These are phyloP conservation scores for Tychaedon coryphoeus DNA, from an alignment of 2,113 vertebrate species.

Conservation along the genomic window DNA sequence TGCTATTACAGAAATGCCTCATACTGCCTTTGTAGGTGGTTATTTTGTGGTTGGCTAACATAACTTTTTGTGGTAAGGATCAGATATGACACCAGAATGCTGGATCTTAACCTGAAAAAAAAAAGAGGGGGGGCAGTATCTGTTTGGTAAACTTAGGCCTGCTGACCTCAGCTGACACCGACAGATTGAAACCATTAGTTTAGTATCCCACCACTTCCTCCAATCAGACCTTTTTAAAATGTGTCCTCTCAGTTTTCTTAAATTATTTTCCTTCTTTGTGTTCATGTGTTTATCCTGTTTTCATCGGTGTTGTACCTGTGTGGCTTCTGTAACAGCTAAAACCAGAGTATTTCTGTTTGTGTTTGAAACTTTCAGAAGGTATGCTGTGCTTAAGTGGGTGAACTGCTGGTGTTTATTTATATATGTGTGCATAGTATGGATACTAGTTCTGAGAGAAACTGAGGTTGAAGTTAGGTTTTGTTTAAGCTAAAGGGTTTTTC, in stretches of 20 bases:
- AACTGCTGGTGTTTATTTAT: background rate
- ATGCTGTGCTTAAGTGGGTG: background rate
- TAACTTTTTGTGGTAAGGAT: background rate
- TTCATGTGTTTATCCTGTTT: background rate
- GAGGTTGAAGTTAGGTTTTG: background rate
- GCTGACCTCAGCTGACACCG: constrained; percentile 21
- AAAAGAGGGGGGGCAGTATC: background rate
- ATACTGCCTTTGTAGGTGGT: background rate
- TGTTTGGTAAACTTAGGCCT: background rate
- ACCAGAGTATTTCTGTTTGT: background rate
- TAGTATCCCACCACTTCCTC: background rate
- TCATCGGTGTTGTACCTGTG: background rate
- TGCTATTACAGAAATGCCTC: background rate
- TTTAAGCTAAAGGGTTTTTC: background rate
- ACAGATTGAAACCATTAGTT: background rate
- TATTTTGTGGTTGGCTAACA: constrained; percentile 39
- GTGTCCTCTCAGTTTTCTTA: background rate
- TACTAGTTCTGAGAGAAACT: background rate
- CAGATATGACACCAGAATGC: background rate
- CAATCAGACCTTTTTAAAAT: background rate
- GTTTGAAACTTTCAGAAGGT: background rate
- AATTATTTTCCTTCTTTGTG: background rate
- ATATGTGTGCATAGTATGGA: background rate
- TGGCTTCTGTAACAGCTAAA: background rate
- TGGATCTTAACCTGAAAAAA: constrained; percentile 9